phyloP scores from a whole-genome alignment of 2,797 vertebrate species.

The Ctenochaetus hawaiiensis region DNA sequence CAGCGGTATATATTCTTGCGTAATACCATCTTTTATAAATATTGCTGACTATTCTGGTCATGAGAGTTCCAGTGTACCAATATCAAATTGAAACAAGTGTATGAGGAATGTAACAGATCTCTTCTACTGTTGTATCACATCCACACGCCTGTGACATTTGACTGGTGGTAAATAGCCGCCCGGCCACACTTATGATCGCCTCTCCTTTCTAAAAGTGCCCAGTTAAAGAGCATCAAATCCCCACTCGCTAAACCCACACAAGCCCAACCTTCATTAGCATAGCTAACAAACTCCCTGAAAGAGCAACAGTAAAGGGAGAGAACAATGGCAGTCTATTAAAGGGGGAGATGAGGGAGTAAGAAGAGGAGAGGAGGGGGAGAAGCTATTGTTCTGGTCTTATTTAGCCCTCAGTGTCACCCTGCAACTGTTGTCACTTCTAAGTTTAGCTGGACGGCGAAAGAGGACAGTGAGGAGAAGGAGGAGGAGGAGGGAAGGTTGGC shows the following conservation, averaged over 20 bases:
- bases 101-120: slow-evolving; percentile 57
- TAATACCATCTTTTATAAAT: slow-evolving; percentile 27
- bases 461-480: slow-evolving; percentile 61
- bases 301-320: slow-evolving; percentile 75
- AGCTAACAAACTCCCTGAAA: slow-evolving; percentile 81
- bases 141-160: slow-evolving; percentile 74
- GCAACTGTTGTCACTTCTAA: slow-evolving; percentile 89
- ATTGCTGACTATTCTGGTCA: slow-evolving; percentile 28
- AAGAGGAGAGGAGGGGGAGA: slow-evolving; percentile 30
- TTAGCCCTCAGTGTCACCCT: slow-evolving; percentile 83
- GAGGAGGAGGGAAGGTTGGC: slow-evolving; percentile 54
- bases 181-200: slow-evolving; percentile 69
- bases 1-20: slow-evolving; percentile 32
- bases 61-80: slow-evolving; percentile 20
- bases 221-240: slow-evolving; percentile 85
- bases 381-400: slow-evolving; percentile 83
- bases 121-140: slow-evolving; percentile 50
- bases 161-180: slow-evolving; percentile 68
- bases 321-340: slow-evolving; percentile 85
- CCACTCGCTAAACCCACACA: slow-evolving; percentile 76
- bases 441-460: slow-evolving; percentile 79
- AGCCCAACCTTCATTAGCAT: slow-evolving; percentile 82
- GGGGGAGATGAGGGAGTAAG: slow-evolving; percentile 62
- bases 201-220: slow-evolving; percentile 76
- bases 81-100: slow-evolving; percentile 50